Evolutionary conservation across 2,888 invertebrate genomes (phyloP), one percentile per base, ranked within the genome.

Genomic region (Stenichneumon culpator): DNA sequence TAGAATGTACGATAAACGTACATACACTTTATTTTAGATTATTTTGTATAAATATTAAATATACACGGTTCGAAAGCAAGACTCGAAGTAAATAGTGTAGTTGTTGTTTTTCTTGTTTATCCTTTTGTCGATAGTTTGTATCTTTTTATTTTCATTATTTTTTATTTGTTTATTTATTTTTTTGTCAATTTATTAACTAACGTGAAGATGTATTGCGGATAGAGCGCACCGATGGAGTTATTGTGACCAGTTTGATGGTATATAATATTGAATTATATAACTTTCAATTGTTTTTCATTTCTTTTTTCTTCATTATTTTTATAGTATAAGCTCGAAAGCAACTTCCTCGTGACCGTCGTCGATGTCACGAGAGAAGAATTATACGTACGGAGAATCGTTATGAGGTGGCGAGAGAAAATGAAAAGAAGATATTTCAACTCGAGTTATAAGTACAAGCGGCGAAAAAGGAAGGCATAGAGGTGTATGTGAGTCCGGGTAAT

Each of bases 281-380:
- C 86, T 87, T 87, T 88, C 88, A 88, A 89, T 88, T 72, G 87
- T 87, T 89, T 88, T 86, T 89, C 86, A 87, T 85, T 87, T 85
- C 86, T 81, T 50, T 74, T 77, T 81, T 68, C 60, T 25, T 36
- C 52, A 54, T 70, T 88, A 57, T 81, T 90, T 89, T 91, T 89
- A 91, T 91, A 84, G 52, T 90, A 91, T 89, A 91, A 90, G 90
- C 91, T 90, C 89, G 89, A 89, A 91, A 90, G 91, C 89, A 90
- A 90, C 88, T 86, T 89, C 85, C 78, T 63, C 88, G 88, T 87
- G 89, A 89, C 88, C 57, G 22, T 57, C 89, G 67, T 70, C 68
- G 63, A 44, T 63, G 65, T 52, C 63, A 63, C 52, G 39, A 69
- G 60, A 67, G 50, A 75, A 57, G 36, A 32, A 78, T 57, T 54